A percentile compares a stretch with the other conserved stretches of the same genome.
phyloP scores from a whole-genome alignment of 2,113 vertebrate genomes.

The Tonatia bakeri region DNA sequence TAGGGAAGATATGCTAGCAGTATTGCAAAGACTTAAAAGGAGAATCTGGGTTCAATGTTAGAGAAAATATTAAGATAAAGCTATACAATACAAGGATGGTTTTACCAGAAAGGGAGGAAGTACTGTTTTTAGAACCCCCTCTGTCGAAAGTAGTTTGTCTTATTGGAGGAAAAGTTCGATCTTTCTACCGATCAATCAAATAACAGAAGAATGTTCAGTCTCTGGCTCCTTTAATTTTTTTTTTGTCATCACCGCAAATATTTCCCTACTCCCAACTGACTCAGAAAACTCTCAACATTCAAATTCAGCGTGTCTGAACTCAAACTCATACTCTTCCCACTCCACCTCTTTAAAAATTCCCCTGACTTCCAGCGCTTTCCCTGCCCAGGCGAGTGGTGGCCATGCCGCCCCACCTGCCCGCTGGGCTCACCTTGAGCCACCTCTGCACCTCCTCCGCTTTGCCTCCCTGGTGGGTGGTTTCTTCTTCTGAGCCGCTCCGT shows the following conservation, averaged over 20 bases:
- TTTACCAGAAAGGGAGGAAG: slow-evolving; percentile 59
- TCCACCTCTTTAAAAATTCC: background rate
- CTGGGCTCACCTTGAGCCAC: background rate
- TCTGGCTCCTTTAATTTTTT: background rate
- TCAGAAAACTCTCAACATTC: background rate
- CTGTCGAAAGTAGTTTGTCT: slow-evolving; percentile 41
- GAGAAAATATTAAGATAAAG: background rate
- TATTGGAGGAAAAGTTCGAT: slow-evolving; percentile 32
- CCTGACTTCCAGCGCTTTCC: background rate
- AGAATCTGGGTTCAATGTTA: background rate
- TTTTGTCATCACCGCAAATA: background rate
- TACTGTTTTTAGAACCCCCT: slow-evolving; percentile 49
- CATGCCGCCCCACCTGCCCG: background rate
- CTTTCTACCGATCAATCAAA: slow-evolving; percentile 7
- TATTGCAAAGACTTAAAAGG: background rate
- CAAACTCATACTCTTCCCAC: background rate
- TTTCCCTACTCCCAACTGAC: background rate
- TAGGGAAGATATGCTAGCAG: background rate
- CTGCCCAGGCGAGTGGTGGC: background rate
- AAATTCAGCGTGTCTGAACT: background rate
- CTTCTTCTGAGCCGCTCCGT: background rate
- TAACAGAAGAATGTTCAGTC: background rate
- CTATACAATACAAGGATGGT: slow-evolving; percentile 27
- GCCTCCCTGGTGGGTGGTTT: background rate
- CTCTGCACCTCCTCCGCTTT: background rate